Conservation (phyloP, 2,113 vertebrate species). For the Amblyornis subalaris region DNA sequence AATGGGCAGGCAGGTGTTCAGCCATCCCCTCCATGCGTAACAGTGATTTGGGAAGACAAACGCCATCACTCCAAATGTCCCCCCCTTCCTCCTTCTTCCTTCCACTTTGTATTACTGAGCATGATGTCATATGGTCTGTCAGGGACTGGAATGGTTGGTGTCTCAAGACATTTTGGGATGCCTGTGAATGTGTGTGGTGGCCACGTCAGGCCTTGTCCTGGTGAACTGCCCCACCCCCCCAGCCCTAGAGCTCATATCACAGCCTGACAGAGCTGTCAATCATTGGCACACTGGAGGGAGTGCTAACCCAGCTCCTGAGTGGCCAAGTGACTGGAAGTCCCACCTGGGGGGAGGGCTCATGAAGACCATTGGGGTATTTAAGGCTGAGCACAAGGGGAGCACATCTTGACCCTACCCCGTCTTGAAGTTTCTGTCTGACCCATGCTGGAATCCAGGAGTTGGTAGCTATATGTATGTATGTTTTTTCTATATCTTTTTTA, state of each 20-base stretch:
- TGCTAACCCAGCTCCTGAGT: neutral
- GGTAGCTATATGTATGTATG: neutral
- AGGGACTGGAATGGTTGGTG: too few species aligned
- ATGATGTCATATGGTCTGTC: too few species aligned
- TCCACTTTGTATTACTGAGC: neutral
- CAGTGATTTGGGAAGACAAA: neutral
- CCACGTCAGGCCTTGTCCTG: neutral
- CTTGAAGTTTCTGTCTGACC: fast-evolving
- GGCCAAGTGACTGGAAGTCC: neutral
- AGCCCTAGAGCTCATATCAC: too few species aligned
- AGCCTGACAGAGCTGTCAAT: neutral
- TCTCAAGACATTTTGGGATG: neutral
- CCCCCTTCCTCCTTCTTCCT: neutral
- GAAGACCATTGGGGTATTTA: neutral
- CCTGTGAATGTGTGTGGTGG: too few species aligned
- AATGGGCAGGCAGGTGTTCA: neutral
- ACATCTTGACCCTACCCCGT: fast-evolving
- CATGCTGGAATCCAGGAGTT: neutral
- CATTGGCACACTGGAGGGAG: neutral
- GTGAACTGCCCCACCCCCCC: fast-evolving
- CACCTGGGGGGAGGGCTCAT: neutral
- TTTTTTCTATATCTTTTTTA: neutral
- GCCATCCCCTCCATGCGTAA: neutral
- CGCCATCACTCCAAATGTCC: neutral
- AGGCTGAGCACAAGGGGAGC: fast-evolving